Evolutionary conservation across 1,140 invertebrate species (phyloP).

Genomic region (Drosophila sp.): DNA sequence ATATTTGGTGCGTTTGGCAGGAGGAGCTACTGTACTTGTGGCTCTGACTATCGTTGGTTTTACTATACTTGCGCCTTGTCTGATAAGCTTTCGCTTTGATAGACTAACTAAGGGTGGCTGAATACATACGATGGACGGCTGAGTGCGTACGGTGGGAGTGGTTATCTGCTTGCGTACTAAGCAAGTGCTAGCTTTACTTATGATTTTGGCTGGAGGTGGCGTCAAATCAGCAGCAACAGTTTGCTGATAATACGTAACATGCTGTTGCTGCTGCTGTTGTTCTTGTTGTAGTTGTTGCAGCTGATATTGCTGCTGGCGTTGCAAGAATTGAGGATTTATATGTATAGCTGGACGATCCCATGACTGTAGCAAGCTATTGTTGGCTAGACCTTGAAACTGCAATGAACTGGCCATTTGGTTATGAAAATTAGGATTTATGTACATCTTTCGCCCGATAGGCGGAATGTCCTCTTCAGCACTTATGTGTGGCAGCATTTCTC

Average conservation of each 20-base stretch:
- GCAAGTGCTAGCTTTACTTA: slow-evolving; percentile 73
- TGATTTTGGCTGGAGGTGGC: slow-evolving; percentile 70
- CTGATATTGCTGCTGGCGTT: slow-evolving; percentile 53
- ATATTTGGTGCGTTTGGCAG: slow-evolving; percentile 62
- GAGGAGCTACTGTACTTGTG: neutral
- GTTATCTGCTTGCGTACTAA: slow-evolving; percentile 62
- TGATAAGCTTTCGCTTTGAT: slow-evolving; percentile 68
- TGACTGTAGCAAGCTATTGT: slow-evolving; percentile 13
- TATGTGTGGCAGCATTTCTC: slow-evolving; percentile 64
- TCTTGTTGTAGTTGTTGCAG: slow-evolving; percentile 38
- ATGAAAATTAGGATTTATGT: slow-evolving; percentile 75
- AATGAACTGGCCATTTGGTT: slow-evolving; percentile 40
- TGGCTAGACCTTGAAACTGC: slow-evolving; percentile 50
- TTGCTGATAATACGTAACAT: slow-evolving; percentile 37
- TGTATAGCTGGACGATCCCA: slow-evolving; percentile 63
- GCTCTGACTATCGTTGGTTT: slow-evolving; percentile 4
- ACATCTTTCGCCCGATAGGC: slow-evolving; percentile 62
- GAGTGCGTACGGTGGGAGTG: neutral
- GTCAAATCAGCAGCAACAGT: slow-evolving; percentile 48
- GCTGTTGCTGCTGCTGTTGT: slow-evolving; percentile 25
- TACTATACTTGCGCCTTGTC: slow-evolving; percentile 41
- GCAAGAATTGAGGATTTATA: slow-evolving; percentile 68
- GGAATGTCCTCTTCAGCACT: slow-evolving; percentile 52
- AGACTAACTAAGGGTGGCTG: slow-evolving; percentile 66
- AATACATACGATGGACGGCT: neutral